Percentiles rank a stretch among this genome's conserved stretches.
Evolutionary conservation across 2,797 vertebrate species (phyloP).

Genomic region (Parauchenoglanis punctatus): DNA sequence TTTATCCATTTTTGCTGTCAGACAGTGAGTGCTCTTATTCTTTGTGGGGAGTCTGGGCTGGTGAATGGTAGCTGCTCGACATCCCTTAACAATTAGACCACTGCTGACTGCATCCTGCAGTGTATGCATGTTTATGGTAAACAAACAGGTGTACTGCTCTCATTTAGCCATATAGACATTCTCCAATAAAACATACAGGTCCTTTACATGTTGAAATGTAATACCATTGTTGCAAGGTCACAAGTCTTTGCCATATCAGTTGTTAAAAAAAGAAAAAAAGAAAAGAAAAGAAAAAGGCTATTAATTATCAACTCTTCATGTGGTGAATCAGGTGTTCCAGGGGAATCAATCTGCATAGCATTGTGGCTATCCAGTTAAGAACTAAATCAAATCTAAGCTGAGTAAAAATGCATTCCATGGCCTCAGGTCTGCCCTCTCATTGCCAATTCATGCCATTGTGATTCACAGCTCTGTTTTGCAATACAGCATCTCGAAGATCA

Average conservation of each 20-base stretch:
- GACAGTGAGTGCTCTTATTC: conserved; percentile 28
- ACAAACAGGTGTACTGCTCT: background rate
- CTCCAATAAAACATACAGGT: conserved; percentile 1
- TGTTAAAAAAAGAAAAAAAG: background rate
- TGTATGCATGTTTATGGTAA: conserved; percentile 25
- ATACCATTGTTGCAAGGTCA: background rate
- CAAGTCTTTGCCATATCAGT: background rate
- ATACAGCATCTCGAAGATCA: background rate
- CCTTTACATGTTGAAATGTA: background rate
- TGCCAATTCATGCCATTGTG: background rate
- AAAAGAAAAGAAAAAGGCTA: too few relatives aligned
- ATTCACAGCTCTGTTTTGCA: background rate
- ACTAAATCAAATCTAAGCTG: background rate
- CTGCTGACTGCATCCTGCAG: conserved; percentile 33
- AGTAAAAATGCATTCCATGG: background rate
- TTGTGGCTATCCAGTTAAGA: background rate
- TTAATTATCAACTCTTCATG: background rate
- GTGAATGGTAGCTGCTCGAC: conserved; percentile 24
- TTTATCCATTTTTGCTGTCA: conserved; percentile 35
- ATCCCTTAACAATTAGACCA: conserved; percentile 47
- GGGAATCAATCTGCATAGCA: background rate
- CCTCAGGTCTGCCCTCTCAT: background rate
- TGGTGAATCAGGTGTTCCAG: background rate
- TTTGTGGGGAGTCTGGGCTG: conserved; percentile 24
- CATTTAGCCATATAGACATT: background rate